A percentile compares a stretch with the other conserved stretches of the same genome.
Evolutionary conservation across 2,797 vertebrate genomes (phyloP).

Genomic region (Aldrovandia affinis): DNA sequence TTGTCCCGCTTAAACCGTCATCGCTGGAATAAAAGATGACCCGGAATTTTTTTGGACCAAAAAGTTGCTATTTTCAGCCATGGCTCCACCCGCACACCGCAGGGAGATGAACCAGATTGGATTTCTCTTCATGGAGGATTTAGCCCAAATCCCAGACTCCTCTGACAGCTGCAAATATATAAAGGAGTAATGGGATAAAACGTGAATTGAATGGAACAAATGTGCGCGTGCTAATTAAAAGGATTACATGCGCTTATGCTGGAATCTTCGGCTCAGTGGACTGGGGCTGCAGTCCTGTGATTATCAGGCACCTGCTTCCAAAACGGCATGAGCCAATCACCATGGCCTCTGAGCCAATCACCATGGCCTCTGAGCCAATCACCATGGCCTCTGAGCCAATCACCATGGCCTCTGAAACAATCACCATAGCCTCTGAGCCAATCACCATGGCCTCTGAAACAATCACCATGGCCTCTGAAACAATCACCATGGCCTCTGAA

Average conservation of each 20-base stretch:
- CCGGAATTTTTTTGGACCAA: not conserved
- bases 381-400: slow-evolving; percentile 9
- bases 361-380: slow-evolving; percentile 7
- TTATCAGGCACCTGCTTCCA: slow-evolving; percentile 19
- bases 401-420: not conserved
- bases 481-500: no score
- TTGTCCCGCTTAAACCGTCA: not conserved
- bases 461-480: no score
- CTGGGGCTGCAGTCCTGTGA: not conserved
- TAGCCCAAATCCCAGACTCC: slow-evolving; percentile 37
- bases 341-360: slow-evolving; percentile 9
- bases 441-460: not conserved
- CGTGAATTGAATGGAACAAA: slow-evolving; percentile 44
- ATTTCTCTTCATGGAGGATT: slow-evolving; percentile 23
- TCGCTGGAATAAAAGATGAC: not conserved
- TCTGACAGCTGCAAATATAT: slow-evolving; percentile 41
- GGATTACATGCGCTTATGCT: slow-evolving; percentile 50
- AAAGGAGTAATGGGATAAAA: slow-evolving; percentile 49
- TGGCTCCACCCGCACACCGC: not conserved
- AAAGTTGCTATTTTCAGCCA: not conserved
- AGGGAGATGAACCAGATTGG: slow-evolving; percentile 7
- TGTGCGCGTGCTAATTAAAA: slow-evolving; percentile 48
- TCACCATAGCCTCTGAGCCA: no score
- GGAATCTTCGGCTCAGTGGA: slow-evolving; percentile 28
- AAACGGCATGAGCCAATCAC: slow-evolving; percentile 27